Conservation (phyloP, 2,888 invertebrate genomes). For the Phaedon cochleariae region DNA sequence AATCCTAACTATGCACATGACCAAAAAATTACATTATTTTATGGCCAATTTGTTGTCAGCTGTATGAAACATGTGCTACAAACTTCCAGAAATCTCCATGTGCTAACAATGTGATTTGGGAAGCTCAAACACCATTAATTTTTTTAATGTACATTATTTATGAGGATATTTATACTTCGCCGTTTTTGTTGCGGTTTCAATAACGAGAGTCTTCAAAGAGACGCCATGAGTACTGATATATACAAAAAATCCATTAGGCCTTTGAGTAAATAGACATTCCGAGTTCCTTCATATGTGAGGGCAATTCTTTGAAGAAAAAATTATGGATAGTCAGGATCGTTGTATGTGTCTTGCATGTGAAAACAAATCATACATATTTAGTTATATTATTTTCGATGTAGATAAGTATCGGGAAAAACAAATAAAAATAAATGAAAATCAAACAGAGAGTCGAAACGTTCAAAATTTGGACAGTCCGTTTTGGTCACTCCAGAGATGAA, state of each 20-base stretch:
- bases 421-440: too few relatives aligned
- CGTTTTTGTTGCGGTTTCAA: constrained; percentile 25
- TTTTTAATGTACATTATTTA: constrained; percentile 22
- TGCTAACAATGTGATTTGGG: constrained; percentile 36
- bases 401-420: too few relatives aligned
- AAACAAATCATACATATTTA: too few relatives aligned
- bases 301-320: background rate
- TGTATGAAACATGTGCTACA: constrained; percentile 22
- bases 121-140: constrained; percentile 20
- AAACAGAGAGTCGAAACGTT: too few relatives aligned
- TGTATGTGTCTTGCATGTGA: too few relatives aligned
- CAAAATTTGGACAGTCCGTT: too few relatives aligned
- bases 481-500: too few relatives aligned
- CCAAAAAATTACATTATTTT: constrained; percentile 18
- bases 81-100: constrained; percentile 22
- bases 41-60: constrained; percentile 32
- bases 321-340: background rate
- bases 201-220: constrained; percentile 32
- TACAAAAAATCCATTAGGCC: constrained; percentile 30
- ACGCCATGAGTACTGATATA: constrained; percentile 32
- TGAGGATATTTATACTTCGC: constrained; percentile 18
- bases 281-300: constrained; percentile 12
- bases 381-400: too few relatives aligned
- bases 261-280: constrained; percentile 18
- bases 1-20: background rate